phyloP scores from a whole-genome alignment of 2,888 invertebrate species.

The Helobdella robusta region DNA sequence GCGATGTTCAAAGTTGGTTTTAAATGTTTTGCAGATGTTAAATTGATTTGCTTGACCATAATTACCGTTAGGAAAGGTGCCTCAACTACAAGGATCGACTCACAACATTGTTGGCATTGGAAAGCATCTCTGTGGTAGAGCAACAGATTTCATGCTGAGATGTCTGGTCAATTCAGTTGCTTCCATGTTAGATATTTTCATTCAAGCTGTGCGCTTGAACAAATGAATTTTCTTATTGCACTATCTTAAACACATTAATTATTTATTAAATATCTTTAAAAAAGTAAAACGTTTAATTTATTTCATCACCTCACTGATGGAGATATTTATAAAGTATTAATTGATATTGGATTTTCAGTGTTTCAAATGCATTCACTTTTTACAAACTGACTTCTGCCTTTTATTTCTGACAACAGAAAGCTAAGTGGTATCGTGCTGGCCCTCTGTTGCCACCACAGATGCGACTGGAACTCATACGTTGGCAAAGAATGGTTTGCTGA shows the following conservation, averaged over 20 bases:
- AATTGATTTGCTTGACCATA: background rate
- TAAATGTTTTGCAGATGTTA: background rate
- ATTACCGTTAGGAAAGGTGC: background rate
- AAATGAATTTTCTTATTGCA: background rate
- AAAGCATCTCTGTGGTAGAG: conserved; percentile 80
- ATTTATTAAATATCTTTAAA: background rate
- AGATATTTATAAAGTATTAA: background rate
- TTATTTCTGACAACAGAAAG: conserved; percentile 6
- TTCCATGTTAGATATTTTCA: background rate
- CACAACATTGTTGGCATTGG: conserved; percentile 60
- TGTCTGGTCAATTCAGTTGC: conserved; percentile 32
- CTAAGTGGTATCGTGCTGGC: conserved; percentile 60
- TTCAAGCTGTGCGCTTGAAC: background rate
- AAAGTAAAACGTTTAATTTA: background rate
- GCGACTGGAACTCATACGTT: conserved; percentile 62
- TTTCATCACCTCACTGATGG: background rate
- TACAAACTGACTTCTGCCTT: too few species aligned
- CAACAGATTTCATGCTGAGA: conserved; percentile 55
- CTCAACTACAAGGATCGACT: background rate
- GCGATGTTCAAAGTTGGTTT: too few species aligned
- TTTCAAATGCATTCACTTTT: too few species aligned
- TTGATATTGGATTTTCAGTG: too few species aligned
- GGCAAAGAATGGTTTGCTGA: conserved; percentile 58
- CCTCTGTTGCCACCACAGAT: conserved; percentile 82
- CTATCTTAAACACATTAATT: too few species aligned